Evolutionary conservation across 2,113 vertebrate species (phyloP), one percentile per base, ranked within the genome.

Genomic region (Amazona vittata): DNA sequence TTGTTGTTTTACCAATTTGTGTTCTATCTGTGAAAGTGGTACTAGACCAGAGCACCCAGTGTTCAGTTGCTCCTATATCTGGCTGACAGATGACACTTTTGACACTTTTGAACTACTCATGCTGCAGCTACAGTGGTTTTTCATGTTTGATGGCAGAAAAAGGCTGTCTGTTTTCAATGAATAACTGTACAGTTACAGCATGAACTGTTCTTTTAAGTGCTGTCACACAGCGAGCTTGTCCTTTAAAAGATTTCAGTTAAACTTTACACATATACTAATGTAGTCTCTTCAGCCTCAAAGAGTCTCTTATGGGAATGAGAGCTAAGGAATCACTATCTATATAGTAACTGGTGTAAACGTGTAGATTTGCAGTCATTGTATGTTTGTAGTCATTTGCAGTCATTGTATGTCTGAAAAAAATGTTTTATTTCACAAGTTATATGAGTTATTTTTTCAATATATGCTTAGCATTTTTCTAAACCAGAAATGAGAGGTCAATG

Each of bases 381-480:
- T 73, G n/a, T 41, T 37, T 93, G 70, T 55, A 7, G 53, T 55
- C 29, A 60, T 89, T 88, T 92, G 47, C 46, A 87, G 52, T 60
- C 28, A 18, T n/a, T 52, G 4, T 62, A 35, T 70, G 39, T 39
- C 37, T 93, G 71, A 90, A 94, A 44, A 89, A 89, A 70, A 52
- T 35, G 13, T 1, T 68, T 79, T 82, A 8, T 77, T 86, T 76
- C 39, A 41, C 28, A 74, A 35, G 24, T 89, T 77, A 10, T 25
- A 14, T 14, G 11, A 0, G 1, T 50, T 83, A 28, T 20, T 70
- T 57, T 93, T 93, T 70, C 31, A 86, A 4, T 59, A 89, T 70
- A 14, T 74, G 11, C 25, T 83, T 77, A 63, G 9, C n/a, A 57
- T 73, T 91, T 86, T 93, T 57, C 46, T 78, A 74, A 93, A 76